phyloP scores from a whole-genome alignment of 2,888 invertebrate species.

The Pemphredon lugubris region DNA sequence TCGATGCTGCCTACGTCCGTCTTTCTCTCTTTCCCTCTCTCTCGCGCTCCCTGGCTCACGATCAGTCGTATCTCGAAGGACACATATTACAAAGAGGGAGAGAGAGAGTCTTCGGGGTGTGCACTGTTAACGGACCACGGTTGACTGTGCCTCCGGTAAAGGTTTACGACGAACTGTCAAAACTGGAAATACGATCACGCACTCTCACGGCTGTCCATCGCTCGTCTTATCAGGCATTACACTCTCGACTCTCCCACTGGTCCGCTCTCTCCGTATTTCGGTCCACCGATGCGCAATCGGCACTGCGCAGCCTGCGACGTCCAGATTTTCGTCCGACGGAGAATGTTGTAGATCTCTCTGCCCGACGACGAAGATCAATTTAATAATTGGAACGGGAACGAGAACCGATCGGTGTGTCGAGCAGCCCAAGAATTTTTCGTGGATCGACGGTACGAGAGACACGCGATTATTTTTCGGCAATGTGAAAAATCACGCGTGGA shows the following conservation, averaged over 20 bases:
- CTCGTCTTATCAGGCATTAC: constrained; percentile 76
- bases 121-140: constrained; percentile 14
- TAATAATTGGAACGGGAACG: constrained; percentile 7
- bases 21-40: too few relatives aligned
- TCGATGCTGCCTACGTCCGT: too few relatives aligned
- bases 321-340: constrained; percentile 12
- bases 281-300: constrained; percentile 52
- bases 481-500: constrained; percentile 34
- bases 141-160: not conserved
- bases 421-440: constrained; percentile 6
- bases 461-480: constrained; percentile 19
- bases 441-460: constrained; percentile 11
- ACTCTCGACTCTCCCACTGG: constrained; percentile 65
- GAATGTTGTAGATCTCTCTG: constrained; percentile 12
- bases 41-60: too few relatives aligned
- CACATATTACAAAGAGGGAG: constrained; percentile 37
- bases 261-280: constrained; percentile 44
- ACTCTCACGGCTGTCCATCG: constrained; percentile 71
- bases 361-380: constrained; percentile 3
- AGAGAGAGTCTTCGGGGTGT: not conserved
- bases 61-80: constrained; percentile 27
- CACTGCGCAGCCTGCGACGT: constrained; percentile 20
- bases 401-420: constrained; percentile 14
- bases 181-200: constrained; percentile 61
- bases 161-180: constrained; percentile 66